Evolutionary conservation across 2,888 invertebrate species (phyloP).

Genomic region (Cerastoderma edule): DNA sequence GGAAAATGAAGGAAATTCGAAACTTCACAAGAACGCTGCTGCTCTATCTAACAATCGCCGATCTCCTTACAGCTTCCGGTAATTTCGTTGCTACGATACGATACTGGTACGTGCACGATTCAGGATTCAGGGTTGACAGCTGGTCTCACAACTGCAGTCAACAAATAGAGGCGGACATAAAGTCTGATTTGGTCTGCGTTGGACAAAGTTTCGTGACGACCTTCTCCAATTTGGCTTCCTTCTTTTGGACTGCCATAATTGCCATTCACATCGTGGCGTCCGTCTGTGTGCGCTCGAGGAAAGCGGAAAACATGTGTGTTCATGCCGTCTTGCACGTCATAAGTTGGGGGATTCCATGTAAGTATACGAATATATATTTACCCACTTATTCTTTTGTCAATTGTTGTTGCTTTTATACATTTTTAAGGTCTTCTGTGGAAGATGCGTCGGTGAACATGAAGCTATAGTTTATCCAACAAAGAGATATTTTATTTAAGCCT

Average conservation of each 20-base stretch:
- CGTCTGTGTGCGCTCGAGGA: constrained; percentile 24
- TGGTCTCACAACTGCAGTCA: neutral
- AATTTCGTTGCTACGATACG: constrained; percentile 53
- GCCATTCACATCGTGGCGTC: constrained; percentile 48
- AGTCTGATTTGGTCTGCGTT: constrained; percentile 27
- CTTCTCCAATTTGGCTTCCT: constrained; percentile 50
- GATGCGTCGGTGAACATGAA: neutral
- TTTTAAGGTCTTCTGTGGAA: neutral
- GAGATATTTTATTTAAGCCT: neutral
- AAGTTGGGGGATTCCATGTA: constrained; percentile 44
- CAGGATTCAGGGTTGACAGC: neutral
- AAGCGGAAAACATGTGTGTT: constrained; percentile 20
- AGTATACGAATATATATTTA: neutral
- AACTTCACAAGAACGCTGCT: constrained; percentile 58
- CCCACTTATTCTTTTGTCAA: neutral
- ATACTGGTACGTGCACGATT: constrained; percentile 33
- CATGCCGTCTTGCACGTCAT: constrained; percentile 41
- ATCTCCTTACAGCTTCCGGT: constrained; percentile 53
- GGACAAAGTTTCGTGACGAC: constrained; percentile 56
- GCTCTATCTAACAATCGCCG: constrained; percentile 60
- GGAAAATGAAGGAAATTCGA: constrained; percentile 26
- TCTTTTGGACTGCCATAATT: constrained; percentile 52
- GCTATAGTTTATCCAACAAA: neutral
- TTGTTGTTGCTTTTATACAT: neutral
- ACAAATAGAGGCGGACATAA: neutral